A percentile compares a stretch with the other conserved stretches of the same genome.
Conservation (phyloP, 2,888 invertebrate genomes). For the Drosophila nr. perissopoda region DNA sequence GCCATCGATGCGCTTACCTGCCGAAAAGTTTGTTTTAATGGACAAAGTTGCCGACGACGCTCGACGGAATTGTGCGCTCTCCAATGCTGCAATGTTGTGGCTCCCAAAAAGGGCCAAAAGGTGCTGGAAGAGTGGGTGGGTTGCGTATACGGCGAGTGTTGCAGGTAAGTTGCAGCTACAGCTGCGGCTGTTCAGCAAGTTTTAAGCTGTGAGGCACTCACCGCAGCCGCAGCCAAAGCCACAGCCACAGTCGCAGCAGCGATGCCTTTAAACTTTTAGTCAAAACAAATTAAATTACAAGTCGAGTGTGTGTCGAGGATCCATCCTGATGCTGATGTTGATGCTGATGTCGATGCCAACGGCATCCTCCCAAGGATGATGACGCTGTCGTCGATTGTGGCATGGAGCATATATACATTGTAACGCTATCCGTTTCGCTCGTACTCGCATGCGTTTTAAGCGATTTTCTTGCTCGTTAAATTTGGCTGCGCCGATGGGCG, state of each 20-base stretch:
- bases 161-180: conserved; percentile 7
- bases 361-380: not conserved
- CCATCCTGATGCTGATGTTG: conserved; percentile 11
- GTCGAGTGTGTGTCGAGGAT: conserved; percentile 43
- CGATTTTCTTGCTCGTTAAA: conserved; percentile 77
- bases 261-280: conserved; percentile 51
- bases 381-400: conserved; percentile 29
- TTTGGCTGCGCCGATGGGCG: conserved; percentile 54
- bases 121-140: not conserved
- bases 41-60: conserved; percentile 69
- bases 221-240: conserved; percentile 6
- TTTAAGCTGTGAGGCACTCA: conserved; percentile 41
- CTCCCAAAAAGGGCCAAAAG: not conserved
- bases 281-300: conserved; percentile 73
- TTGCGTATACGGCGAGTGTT: not conserved
- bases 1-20: conserved; percentile 77
- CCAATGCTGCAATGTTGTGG: conserved; percentile 34
- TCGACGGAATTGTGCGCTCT: conserved; percentile 56
- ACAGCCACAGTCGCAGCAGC: not conserved
- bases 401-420: conserved; percentile 29
- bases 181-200: conserved; percentile 31
- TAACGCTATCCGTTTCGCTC: not conserved
- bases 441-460: conserved; percentile 22
- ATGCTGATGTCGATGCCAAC: conserved; percentile 9
- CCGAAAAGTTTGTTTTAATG: conserved; percentile 75